A percentile compares a stretch with the other conserved stretches of the same genome.
Evolutionary conservation across 2,113 vertebrate genomes (phyloP).

Genomic region (Tragulus kanchil): DNA sequence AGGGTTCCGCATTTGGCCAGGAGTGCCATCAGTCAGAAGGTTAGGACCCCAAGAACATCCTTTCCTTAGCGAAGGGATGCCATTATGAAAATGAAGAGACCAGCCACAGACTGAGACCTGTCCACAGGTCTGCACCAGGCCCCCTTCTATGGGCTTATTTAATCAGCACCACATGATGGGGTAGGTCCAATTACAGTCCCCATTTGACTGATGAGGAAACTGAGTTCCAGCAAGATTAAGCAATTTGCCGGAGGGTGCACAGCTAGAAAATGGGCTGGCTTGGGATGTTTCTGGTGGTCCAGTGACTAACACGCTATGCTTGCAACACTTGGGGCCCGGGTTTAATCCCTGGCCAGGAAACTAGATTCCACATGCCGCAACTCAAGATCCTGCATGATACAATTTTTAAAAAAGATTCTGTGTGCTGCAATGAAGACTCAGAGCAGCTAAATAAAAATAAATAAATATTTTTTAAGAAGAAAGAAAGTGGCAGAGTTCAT

Average conservation of each 20-base stretch:
- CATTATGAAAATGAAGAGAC: not conserved
- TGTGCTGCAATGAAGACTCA: not conserved
- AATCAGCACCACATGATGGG: not conserved
- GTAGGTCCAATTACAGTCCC: not conserved
- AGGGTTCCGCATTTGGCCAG: not conserved
- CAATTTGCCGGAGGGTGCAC: not conserved
- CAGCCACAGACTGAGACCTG: not conserved
- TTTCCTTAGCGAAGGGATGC: too few relatives aligned
- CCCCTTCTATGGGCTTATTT: not conserved
- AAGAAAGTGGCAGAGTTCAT: rapidly evolving
- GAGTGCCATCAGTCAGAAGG: not conserved
- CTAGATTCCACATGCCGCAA: not conserved
- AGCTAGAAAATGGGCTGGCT: not conserved
- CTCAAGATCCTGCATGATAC: not conserved
- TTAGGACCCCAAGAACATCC: too few relatives aligned
- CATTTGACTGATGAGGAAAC: not conserved
- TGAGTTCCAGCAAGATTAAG: not conserved
- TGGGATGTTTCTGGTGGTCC: not conserved
- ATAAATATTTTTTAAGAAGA: not conserved
- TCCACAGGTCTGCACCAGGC: not conserved
- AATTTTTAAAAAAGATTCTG: not conserved
- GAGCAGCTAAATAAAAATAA: not conserved
- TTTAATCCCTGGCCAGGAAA: not conserved
- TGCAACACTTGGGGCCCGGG: not conserved
- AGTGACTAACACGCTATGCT: not conserved